phyloP scores from a whole-genome alignment of 2,888 invertebrate species.

The Epinotia demarniana region DNA sequence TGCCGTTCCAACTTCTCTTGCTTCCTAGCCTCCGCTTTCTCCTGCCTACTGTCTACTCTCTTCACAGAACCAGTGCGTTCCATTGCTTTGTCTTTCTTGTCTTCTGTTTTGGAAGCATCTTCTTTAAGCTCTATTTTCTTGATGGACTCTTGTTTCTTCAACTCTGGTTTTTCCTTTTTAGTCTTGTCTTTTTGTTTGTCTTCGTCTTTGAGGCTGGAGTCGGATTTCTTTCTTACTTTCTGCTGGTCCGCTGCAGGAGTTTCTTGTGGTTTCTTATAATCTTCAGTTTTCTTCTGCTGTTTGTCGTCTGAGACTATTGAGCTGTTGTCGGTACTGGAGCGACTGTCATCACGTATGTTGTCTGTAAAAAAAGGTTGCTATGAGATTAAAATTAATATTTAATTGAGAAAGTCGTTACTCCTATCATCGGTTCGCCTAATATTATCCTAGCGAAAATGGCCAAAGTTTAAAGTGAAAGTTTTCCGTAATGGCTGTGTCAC shows the following conservation, averaged over 20 bases:
- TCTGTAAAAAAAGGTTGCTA: conserved; percentile 54
- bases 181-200: conserved; percentile 68
- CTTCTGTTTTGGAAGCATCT: conserved; percentile 60
- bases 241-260: conserved; percentile 54
- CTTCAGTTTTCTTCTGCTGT: conserved; percentile 56
- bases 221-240: conserved; percentile 74
- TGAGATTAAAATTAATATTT: no score
- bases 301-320: conserved; percentile 61
- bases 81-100: conserved; percentile 48
- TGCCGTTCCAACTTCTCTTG: conserved; percentile 52
- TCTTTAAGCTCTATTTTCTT: conserved; percentile 57
- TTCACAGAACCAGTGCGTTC: conserved; percentile 47
- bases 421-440: no score
- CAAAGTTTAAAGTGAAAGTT: no score
- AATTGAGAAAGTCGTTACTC: no score
- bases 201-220: conserved; percentile 77
- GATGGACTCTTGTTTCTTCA: conserved; percentile 62
- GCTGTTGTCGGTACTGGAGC: conserved; percentile 69
- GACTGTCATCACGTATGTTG: conserved; percentile 58
- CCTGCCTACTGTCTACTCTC: conserved; percentile 65
- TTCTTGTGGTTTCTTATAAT: conserved; percentile 36
- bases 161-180: conserved; percentile 62
- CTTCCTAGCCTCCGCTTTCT: conserved; percentile 62
- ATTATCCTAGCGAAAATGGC: no score
- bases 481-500: conserved; percentile 51